Evolutionary conservation across 2,113 vertebrate genomes (phyloP).

Genomic region (Cettia cetti): DNA sequence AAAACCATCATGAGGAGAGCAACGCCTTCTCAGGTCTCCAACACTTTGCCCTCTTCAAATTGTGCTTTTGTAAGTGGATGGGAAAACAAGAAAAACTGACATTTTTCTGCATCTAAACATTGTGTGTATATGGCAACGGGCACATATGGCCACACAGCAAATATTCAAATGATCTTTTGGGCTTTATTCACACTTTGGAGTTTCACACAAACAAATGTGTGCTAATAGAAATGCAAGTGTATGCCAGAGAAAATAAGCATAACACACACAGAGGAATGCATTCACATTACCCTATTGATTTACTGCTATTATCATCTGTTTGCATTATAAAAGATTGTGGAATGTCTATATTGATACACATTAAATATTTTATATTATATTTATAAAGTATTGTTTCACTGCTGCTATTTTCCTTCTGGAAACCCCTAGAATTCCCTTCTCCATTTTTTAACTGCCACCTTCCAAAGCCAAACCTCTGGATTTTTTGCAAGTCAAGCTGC

Average conservation of each 20-base stretch:
- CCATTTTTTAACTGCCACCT: not conserved
- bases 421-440: not conserved
- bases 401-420: not conserved
- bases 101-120: not conserved
- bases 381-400: not conserved
- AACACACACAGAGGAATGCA: not conserved
- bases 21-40: not conserved
- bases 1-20: not conserved
- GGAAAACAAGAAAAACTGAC: not conserved
- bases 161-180: not conserved
- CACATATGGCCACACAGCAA: not conserved
- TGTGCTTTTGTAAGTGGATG: not conserved
- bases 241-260: not conserved
- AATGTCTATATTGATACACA: accelerated
- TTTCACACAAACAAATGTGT: not conserved
- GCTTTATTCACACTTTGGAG: not conserved
- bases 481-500: not conserved
- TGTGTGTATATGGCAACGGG: not conserved
- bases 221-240: not conserved
- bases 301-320: not conserved
- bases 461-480: not conserved
- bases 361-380: not conserved
- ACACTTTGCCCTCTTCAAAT: not conserved
- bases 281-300: accelerated
- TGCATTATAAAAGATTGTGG: not conserved